phyloP scores from a whole-genome alignment of 1,140 invertebrate species.

The Panonychus citri region DNA sequence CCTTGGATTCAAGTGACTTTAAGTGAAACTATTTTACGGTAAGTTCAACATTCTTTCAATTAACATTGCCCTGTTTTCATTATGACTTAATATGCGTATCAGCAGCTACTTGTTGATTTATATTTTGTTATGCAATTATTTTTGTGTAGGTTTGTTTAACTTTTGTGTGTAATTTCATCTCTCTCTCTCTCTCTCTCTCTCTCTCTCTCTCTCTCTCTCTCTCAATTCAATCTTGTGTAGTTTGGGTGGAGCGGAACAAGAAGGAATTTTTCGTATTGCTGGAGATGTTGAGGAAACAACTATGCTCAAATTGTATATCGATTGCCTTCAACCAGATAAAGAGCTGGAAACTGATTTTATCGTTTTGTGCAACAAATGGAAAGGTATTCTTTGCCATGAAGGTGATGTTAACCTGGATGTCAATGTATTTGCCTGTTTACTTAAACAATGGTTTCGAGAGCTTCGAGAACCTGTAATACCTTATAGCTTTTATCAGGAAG shows the following conservation, averaged over 20 bases:
- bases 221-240: no score
- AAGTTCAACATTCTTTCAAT: no score
- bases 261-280: constrained; percentile 44
- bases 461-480: constrained; percentile 81
- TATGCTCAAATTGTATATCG: constrained; percentile 1
- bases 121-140: no score
- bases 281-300: constrained; percentile 21
- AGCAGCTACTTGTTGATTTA: no score
- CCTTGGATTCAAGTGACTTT: constrained; percentile 90
- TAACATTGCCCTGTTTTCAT: no score
- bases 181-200: no score
- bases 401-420: constrained; percentile 36
- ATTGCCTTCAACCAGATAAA: background rate
- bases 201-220: no score
- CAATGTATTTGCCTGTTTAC: constrained; percentile 73
- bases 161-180: no score
- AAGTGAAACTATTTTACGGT: constrained; percentile 53
- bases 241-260: constrained; percentile 32
- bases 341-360: background rate
- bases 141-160: no score
- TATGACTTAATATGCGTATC: no score
- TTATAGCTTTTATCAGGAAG: constrained; percentile 62
- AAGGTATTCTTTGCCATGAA: constrained; percentile 2
- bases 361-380: background rate
- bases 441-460: constrained; percentile 89